A percentile compares a stretch with the other conserved stretches of the same genome.
Conservation (phyloP, 1,140 invertebrate genomes). For the Nephila pilipes region DNA sequence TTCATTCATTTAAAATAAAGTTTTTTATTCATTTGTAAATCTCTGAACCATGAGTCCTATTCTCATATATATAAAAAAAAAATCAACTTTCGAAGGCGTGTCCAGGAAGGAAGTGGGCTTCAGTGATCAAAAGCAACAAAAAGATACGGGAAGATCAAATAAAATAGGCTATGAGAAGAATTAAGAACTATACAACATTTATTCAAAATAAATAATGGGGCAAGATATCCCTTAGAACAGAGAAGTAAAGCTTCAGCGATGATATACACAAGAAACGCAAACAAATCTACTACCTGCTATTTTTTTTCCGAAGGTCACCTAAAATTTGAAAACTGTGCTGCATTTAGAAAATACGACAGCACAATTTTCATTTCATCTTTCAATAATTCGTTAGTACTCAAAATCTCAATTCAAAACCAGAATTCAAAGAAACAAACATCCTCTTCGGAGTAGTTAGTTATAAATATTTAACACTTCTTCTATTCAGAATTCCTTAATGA, state of each 20-base stretch:
- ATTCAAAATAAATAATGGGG: conserved; percentile 18
- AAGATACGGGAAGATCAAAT: conserved; percentile 12
- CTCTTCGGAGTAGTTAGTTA: too few species aligned
- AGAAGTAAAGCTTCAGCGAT: not conserved
- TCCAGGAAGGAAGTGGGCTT: conserved; percentile 15
- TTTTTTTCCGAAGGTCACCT: not conserved
- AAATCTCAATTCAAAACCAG: too few species aligned
- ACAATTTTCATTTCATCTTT: too few species aligned
- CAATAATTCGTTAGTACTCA: too few species aligned
- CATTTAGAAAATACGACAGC: too few species aligned
- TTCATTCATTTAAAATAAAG: not conserved
- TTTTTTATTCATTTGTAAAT: not conserved
- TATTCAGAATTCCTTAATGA: too few species aligned
- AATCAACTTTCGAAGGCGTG: not conserved
- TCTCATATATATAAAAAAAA: not conserved
- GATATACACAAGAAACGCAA: not conserved
- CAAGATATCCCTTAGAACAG: not conserved
- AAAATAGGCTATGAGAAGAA: not conserved
- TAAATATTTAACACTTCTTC: too few species aligned
- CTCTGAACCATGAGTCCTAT: not conserved
- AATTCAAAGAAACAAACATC: too few species aligned
- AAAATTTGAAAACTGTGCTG: too few species aligned
- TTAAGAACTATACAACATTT: not conserved
- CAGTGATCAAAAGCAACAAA: not conserved
- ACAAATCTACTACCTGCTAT: not conserved